Conservation (phyloP, 2,888 invertebrate genomes). For the Fabriciana adippe region DNA sequence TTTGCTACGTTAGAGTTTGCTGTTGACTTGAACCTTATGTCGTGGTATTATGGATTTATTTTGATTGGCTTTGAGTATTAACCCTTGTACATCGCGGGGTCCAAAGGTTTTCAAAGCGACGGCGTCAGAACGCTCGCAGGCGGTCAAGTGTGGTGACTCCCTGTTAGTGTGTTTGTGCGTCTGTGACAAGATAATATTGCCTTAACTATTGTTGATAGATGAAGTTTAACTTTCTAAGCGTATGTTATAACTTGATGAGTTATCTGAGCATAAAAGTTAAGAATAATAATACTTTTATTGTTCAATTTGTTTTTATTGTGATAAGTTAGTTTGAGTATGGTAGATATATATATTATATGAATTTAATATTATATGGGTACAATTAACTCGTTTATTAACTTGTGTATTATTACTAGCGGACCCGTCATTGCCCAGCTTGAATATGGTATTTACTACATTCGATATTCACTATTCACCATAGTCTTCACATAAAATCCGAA, state of each 20-base stretch:
- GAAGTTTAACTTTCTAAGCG: conserved; percentile 23
- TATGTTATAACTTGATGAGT: conserved; percentile 19
- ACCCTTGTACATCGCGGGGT: conserved; percentile 59
- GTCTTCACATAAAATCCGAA: too few relatives aligned
- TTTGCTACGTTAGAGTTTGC: conserved; percentile 40
- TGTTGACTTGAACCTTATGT: conserved; percentile 41
- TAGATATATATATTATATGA: not conserved
- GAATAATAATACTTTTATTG: conserved; percentile 39
- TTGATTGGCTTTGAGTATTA: conserved; percentile 42
- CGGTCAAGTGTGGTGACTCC: conserved; percentile 74
- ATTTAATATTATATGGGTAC: too few relatives aligned
- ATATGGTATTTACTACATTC: too few relatives aligned
- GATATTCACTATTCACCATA: too few relatives aligned
- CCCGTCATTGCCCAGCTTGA: too few relatives aligned
- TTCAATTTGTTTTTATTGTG: conserved; percentile 7
- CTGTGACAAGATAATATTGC: conserved; percentile 66
- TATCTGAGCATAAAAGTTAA: conserved; percentile 19
- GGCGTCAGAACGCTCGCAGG: conserved; percentile 70
- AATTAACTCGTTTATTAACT: too few relatives aligned
- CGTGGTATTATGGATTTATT: conserved; percentile 38
- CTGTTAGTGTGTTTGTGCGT: conserved; percentile 67
- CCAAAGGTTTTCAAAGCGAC: conserved; percentile 63
- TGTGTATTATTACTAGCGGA: too few relatives aligned
- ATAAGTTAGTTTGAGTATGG: not conserved
- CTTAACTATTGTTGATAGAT: conserved; percentile 27